Percentiles rank a stretch among this genome's conserved stretches.
These are phyloP conservation scores for Parapsyche elsis DNA, from an alignment of 1,140 invertebrate genomes.

Conservation along the genomic window DNA sequence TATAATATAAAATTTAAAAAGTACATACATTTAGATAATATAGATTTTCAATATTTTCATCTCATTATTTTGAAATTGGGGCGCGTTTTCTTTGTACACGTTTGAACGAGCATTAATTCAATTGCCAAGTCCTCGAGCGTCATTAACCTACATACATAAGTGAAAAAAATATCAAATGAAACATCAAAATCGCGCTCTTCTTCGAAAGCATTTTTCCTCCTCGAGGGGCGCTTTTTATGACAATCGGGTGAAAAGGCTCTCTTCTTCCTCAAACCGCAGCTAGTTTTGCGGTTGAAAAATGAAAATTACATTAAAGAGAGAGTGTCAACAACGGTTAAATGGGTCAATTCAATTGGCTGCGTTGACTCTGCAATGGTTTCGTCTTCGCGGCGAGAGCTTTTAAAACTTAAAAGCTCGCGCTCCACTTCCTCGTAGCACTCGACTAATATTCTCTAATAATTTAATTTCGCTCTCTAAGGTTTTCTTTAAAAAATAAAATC, in stretches of 20 bases:
- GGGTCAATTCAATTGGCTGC: constrained; percentile 18
- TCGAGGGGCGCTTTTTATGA: not conserved
- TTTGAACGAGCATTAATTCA: not conserved
- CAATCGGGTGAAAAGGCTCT: not conserved
- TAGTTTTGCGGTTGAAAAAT: not conserved
- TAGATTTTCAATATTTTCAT: too few species aligned
- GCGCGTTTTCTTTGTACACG: not conserved
- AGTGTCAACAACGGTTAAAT: constrained; percentile 1
- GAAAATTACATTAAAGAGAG: not conserved
- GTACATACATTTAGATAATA: too few species aligned
- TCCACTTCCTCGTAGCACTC: too few species aligned
- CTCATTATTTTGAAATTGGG: not conserved
- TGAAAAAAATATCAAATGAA: not conserved
- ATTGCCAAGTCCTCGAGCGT: not conserved
- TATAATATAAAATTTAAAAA: too few species aligned
- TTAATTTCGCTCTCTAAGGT: not conserved
- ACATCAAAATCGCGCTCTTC: not conserved
- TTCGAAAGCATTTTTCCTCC: not conserved
- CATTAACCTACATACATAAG: not conserved
- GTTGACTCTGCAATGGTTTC: not conserved
- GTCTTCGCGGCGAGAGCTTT: constrained; percentile 7
- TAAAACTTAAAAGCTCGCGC: constrained; percentile 16
- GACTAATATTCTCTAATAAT: not conserved
- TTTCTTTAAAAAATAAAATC: constrained; percentile 2
- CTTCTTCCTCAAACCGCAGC: not conserved